These are phyloP conservation scores for Chondrosia reniformis DNA, from an alignment of 37 sponge, comb jelly and placozoan genomes.

Conservation along the genomic window DNA sequence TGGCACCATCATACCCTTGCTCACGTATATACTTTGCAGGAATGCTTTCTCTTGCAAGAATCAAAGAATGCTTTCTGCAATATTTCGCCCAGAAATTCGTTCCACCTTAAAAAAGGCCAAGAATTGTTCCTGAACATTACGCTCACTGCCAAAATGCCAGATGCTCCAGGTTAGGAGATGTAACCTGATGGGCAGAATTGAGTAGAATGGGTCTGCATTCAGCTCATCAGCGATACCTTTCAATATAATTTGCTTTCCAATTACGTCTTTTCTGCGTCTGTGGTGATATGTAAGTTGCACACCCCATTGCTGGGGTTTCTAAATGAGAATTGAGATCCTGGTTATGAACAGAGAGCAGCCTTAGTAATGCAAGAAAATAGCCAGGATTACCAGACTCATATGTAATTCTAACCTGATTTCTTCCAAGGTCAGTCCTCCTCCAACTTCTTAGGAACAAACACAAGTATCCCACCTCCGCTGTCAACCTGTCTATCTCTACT, in stretches of 20 bases:
- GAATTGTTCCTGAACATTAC: slow-evolving; percentile 43
- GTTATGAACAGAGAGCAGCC: slow-evolving; percentile 19
- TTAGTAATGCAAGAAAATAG: slow-evolving; percentile 30
- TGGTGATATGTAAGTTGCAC: slow-evolving; percentile 1
- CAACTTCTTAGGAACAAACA: no score
- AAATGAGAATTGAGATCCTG: slow-evolving; percentile 9
- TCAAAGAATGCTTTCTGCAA: slow-evolving; percentile 30
- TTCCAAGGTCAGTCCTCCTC: no score
- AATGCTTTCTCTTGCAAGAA: slow-evolving; percentile 28
- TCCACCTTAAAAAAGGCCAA: slow-evolving; percentile 39
- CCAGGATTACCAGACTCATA: slow-evolving; percentile 30
- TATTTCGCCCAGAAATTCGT: slow-evolving; percentile 45
- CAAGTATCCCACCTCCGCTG: no score
- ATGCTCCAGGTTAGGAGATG: slow-evolving; percentile 38
- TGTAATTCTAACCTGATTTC: no score
- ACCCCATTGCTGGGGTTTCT: slow-evolving; percentile 24
- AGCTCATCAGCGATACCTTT: slow-evolving; percentile 13
- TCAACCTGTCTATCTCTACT: no score
- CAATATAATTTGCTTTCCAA: slow-evolving; percentile 46
- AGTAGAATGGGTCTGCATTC: slow-evolving; percentile 20
- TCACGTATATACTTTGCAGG: slow-evolving; percentile 36
- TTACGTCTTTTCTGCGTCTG: slow-evolving; percentile 49
- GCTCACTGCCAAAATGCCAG: slow-evolving; percentile 35
- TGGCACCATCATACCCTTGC: slow-evolving; percentile 67
- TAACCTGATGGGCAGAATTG: slow-evolving; percentile 41